Percentiles rank a stretch among this genome's conserved stretches.
Evolutionary conservation across 92 coral and sea anemone species (phyloP).

Genomic region (Phenganax subtilis): DNA sequence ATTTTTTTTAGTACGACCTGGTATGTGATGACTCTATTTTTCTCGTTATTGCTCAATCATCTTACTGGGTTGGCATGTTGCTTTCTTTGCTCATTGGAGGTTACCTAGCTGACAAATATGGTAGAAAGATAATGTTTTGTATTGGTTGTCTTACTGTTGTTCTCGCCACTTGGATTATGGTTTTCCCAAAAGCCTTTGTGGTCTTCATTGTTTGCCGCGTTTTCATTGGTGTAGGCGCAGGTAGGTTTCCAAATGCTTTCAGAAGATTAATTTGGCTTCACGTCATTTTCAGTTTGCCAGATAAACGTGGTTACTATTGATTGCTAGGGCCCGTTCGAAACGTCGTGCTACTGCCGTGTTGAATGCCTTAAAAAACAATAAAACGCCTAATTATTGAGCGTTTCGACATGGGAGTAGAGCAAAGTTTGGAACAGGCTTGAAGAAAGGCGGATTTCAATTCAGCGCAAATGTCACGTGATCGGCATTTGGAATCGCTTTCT

Average conservation of each 20-base stretch:
- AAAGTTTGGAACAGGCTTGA: too few species aligned
- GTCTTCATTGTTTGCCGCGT: not conserved
- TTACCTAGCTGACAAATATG: not conserved
- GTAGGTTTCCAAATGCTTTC: not conserved
- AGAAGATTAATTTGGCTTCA: too few species aligned
- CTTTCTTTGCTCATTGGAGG: not conserved
- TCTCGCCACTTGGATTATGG: not conserved
- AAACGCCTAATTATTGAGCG: too few species aligned
- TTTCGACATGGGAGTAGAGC: too few species aligned
- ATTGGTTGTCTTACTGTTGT: not conserved
- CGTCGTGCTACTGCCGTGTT: too few species aligned
- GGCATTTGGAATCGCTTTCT: too few species aligned
- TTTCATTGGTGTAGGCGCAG: not conserved
- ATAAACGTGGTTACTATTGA: too few species aligned
- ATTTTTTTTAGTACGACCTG: not conserved
- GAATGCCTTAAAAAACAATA: too few species aligned
- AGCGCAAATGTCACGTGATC: too few species aligned
- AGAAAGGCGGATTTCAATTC: too few species aligned
- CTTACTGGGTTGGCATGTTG: not conserved
- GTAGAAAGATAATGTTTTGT: not conserved
- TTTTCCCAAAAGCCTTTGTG: not conserved
- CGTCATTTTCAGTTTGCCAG: too few species aligned
- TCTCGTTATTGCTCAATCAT: not conserved
- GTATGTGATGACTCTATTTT: not conserved
- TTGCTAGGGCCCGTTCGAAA: too few species aligned